Conservation (phyloP, 2,888 invertebrate species). For the Xestobium rufovillosum region DNA sequence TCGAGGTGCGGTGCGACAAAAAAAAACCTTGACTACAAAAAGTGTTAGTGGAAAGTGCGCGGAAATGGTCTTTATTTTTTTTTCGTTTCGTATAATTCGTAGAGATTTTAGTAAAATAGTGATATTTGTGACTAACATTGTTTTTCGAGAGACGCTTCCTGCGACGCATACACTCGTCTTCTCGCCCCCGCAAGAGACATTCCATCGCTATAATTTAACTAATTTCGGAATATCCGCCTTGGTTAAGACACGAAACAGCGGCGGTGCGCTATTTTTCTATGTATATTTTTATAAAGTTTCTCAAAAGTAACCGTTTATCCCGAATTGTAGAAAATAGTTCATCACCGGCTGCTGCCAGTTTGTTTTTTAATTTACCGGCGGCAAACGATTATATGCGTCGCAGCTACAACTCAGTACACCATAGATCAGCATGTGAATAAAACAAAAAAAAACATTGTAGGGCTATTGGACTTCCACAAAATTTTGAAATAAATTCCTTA, state of each 20-base stretch:
- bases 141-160: slow-evolving; percentile 16
- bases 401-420: slow-evolving; percentile 29
- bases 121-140: slow-evolving; percentile 43
- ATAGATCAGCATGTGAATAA: slow-evolving; percentile 40
- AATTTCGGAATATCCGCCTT: slow-evolving; percentile 6
- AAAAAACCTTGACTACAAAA: too few relatives aligned
- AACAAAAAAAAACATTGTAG: slow-evolving; percentile 41
- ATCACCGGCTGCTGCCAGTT: slow-evolving; percentile 26
- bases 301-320: too few relatives aligned
- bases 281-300: slow-evolving; percentile 40
- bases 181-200: slow-evolving; percentile 11
- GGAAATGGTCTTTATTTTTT: too few relatives aligned
- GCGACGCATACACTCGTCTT: slow-evolving; percentile 10
- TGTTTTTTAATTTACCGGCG: slow-evolving; percentile 8
- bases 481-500: slow-evolving; percentile 46
- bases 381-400: slow-evolving; percentile 27
- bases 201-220: too few relatives aligned
- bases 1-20: too few relatives aligned
- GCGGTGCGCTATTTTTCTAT: slow-evolving; percentile 40
- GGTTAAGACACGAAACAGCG: slow-evolving; percentile 25
- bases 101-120: slow-evolving; percentile 35
- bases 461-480: slow-evolving; percentile 47
- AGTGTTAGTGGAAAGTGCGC: too few relatives aligned
- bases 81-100: too few relatives aligned
- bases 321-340: slow-evolving; percentile 39